These are phyloP conservation scores for Caenorhabditis sulstoni DNA, from an alignment of 2,888 invertebrate genomes.

Conservation along the genomic window DNA sequence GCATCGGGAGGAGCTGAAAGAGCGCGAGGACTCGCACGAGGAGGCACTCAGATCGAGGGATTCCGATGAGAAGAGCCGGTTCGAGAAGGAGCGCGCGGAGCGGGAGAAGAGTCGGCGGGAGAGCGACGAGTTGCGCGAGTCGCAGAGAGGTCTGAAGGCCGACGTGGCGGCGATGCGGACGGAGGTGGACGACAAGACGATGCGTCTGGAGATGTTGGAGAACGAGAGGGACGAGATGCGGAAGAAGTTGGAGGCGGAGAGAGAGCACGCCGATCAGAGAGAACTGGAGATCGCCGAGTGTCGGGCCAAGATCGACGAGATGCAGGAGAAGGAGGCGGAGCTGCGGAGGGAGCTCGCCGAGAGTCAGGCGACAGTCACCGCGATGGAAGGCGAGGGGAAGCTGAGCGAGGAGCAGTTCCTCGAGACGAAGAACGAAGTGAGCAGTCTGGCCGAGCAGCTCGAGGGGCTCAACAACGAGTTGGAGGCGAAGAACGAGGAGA, in stretches of 20 bases:
- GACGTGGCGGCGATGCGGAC: constrained; percentile 57
- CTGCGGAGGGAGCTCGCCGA: constrained; percentile 59
- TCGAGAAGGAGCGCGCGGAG: constrained; percentile 50
- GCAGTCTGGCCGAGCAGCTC: constrained; percentile 36
- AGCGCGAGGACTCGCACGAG: constrained; percentile 51
- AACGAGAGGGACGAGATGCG: constrained; percentile 50
- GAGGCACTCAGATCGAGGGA: constrained; percentile 25
- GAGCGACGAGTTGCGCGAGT: constrained; percentile 55
- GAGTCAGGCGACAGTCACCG: constrained; percentile 18
- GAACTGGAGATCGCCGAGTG: constrained; percentile 56
- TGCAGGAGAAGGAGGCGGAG: constrained; percentile 59
- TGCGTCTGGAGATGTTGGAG: constrained; percentile 48
- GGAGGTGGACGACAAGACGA: constrained; percentile 55
- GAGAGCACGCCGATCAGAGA: constrained; percentile 50
- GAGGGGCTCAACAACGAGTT: constrained; percentile 29
- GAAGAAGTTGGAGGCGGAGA: constrained; percentile 51
- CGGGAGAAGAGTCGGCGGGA: constrained; percentile 51
- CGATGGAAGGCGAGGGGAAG: constrained; percentile 46
- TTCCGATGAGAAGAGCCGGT: constrained; percentile 27
- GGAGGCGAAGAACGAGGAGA: constrained; percentile 47
- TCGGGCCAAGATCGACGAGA: constrained; percentile 56
- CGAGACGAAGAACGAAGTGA: constrained; percentile 51
- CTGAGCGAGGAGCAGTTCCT: constrained; percentile 43
- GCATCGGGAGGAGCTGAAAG: constrained; percentile 65
- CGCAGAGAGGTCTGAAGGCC: constrained; percentile 45